Percentiles rank a stretch among this genome's conserved stretches.
Evolutionary conservation across 2,113 vertebrate species (phyloP).

Genomic region (Globicephala melas): DNA sequence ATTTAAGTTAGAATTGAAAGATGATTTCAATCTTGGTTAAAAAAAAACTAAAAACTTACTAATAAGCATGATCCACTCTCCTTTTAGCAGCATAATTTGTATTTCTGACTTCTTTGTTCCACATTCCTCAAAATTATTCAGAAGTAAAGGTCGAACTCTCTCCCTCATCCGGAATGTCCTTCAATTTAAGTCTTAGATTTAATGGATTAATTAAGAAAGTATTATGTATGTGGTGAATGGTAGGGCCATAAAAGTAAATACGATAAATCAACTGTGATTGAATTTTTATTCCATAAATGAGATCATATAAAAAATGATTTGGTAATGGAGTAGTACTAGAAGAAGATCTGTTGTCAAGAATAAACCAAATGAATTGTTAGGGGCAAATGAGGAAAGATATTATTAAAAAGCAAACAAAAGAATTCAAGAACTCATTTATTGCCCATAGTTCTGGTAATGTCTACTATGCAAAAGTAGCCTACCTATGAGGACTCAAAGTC

Average conservation of each 20-base stretch:
- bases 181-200: neutral
- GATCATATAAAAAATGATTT: neutral
- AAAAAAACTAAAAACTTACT: neutral
- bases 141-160: neutral
- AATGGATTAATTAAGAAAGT: neutral
- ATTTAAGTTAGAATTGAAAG: neutral
- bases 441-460: neutral
- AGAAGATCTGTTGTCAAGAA: neutral
- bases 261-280: neutral
- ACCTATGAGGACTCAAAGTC: neutral
- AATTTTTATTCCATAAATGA: neutral
- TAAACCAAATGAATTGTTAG: neutral
- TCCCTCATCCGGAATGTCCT: neutral
- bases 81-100: neutral
- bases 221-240: neutral
- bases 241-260: slow-evolving; percentile 8
- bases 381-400: neutral
- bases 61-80: neutral
- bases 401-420: neutral
- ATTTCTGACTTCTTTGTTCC: neutral
- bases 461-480: neutral
- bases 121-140: neutral
- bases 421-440: neutral
- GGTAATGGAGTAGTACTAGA: neutral
- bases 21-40: neutral